Evolutionary conservation across 2,888 invertebrate species (phyloP).

Genomic region (Chrysolina haemoptera): DNA sequence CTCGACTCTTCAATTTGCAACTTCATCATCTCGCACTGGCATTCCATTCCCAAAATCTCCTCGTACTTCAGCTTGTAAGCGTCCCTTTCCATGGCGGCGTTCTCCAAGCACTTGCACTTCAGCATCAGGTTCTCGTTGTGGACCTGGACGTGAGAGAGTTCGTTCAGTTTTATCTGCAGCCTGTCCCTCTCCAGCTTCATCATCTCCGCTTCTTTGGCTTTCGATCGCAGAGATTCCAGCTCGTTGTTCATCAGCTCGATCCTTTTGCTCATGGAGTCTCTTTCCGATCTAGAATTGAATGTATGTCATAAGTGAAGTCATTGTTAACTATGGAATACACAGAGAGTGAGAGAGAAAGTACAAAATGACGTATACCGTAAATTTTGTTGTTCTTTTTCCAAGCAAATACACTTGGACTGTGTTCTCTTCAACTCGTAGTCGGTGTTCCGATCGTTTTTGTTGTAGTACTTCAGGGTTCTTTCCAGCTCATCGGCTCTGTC

Average conservation of each 20-base stretch:
- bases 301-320: too few species aligned
- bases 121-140: slow-evolving; percentile 59
- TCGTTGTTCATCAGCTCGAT: slow-evolving; percentile 54
- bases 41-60: slow-evolving; percentile 57
- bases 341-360: too few species aligned
- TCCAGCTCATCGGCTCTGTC: slow-evolving; percentile 54
- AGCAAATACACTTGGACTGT: slow-evolving; percentile 48
- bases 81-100: slow-evolving; percentile 63
- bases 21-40: slow-evolving; percentile 59
- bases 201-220: slow-evolving; percentile 63
- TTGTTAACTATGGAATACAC: too few species aligned
- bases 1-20: slow-evolving; percentile 60
- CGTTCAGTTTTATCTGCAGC: slow-evolving; percentile 58
- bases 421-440: slow-evolving; percentile 47
- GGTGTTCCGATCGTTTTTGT: slow-evolving; percentile 52
- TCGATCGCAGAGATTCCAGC: slow-evolving; percentile 49
- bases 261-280: slow-evolving; percentile 53
- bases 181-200: slow-evolving; percentile 64
- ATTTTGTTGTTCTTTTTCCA: slow-evolving; percentile 54
- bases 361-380: slow-evolving; percentile 10
- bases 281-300: slow-evolving; percentile 41
- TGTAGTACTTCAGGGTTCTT: slow-evolving; percentile 43
- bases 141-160: slow-evolving; percentile 60
- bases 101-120: slow-evolving; percentile 58
- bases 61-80: slow-evolving; percentile 63